Percentiles rank a stretch among this genome's conserved stretches.
Conservation (phyloP, 2,113 vertebrate species). For the Himantopus leucocephalus region DNA sequence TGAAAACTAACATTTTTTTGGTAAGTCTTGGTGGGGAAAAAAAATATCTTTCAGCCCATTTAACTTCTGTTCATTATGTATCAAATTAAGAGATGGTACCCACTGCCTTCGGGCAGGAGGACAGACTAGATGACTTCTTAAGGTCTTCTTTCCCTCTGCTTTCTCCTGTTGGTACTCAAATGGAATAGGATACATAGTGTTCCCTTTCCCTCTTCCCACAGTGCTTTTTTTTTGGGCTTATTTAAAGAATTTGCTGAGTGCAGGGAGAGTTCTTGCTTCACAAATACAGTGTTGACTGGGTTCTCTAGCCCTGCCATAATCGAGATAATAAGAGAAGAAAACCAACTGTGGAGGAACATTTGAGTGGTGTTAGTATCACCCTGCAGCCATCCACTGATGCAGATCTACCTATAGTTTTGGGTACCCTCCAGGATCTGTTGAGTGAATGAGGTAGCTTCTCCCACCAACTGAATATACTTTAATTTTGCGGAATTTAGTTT, state of each 20-base stretch:
- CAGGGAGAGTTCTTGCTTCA: not conserved
- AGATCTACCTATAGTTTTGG: not conserved
- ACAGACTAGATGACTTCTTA: slow-evolving; percentile 33
- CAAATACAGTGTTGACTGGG: not conserved
- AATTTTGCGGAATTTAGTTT: not conserved
- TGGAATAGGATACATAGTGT: not conserved
- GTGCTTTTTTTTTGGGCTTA: not conserved
- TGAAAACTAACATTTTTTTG: not conserved
- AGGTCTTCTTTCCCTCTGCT: not conserved
- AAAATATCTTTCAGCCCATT: not conserved
- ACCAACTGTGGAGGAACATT: not conserved
- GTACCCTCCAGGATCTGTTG: not conserved
- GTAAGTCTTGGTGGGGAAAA: not conserved
- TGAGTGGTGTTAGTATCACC: not conserved
- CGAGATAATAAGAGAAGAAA: not conserved
- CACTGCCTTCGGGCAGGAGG: not conserved
- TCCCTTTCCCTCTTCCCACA: not conserved
- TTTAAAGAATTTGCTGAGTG: not conserved
- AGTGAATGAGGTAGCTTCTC: not conserved
- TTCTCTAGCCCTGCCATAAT: not conserved
- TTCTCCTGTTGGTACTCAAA: not conserved
- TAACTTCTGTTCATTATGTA: not conserved
- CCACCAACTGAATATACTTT: not conserved
- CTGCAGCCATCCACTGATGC: fast-evolving
- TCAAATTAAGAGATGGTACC: not conserved